Percentiles rank a stretch among this genome's conserved stretches.
Conservation (phyloP, 37 sponge, comb jelly and placozoan species). For the Mnemiopsis leidyi region DNA sequence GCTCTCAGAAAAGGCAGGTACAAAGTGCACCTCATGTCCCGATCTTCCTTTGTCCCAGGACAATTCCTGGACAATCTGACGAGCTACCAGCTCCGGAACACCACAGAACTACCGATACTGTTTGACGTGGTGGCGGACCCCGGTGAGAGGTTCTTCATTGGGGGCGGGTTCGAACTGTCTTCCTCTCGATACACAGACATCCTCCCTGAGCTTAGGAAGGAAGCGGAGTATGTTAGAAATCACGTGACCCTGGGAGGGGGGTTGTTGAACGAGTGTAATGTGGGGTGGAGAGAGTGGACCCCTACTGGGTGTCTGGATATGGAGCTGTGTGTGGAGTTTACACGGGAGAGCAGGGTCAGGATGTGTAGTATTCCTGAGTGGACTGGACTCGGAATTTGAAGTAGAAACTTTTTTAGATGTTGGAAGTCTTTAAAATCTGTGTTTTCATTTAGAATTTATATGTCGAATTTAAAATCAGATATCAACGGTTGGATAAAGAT, state of each 20-base stretch:
- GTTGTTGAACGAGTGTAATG: slow-evolving; percentile 64
- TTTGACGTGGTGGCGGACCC: slow-evolving; percentile 22
- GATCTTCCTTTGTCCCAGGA: neutral
- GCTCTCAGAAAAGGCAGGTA: neutral
- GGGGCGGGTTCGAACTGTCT: neutral
- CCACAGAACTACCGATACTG: neutral
- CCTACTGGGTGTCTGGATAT: neutral
- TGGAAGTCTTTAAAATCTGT: no score
- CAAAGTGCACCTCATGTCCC: neutral
- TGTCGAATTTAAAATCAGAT: no score
- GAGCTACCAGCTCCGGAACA: neutral
- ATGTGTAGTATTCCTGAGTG: neutral
- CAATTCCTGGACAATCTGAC: neutral
- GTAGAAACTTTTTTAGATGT: no score
- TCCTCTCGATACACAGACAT: neutral
- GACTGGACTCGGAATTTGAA: neutral
- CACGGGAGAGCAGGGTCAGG: neutral
- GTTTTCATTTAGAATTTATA: no score
- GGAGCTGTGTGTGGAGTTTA: neutral
- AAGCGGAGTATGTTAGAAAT: neutral
- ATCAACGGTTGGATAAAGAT: no score
- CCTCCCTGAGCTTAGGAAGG: neutral
- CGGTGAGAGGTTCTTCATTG: slow-evolving; percentile 21
- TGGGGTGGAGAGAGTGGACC: slow-evolving; percentile 53
- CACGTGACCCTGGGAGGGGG: neutral